Conservation (phyloP, 2,797 vertebrate genomes). For the Buceros bicornis region DNA sequence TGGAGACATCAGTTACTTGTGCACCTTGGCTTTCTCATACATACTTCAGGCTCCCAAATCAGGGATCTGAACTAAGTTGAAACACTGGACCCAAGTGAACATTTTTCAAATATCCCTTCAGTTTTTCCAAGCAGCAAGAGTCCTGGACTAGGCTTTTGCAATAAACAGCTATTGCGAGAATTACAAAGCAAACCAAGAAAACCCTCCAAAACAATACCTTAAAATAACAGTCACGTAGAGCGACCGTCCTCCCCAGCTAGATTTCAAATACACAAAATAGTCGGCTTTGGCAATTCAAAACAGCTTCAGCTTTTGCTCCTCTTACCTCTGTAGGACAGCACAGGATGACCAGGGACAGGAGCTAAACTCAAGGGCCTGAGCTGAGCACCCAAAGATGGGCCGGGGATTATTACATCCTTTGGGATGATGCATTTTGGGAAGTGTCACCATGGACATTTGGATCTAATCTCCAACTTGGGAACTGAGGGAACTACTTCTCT, state of each 20-base stretch:
- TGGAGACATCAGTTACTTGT: background rate
- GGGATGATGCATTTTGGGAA: background rate
- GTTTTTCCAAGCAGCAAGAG: background rate
- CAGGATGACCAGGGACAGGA: background rate
- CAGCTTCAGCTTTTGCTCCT: background rate
- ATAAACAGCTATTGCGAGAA: background rate
- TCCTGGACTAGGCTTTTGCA: background rate
- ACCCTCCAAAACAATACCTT: background rate
- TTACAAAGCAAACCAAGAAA: background rate
- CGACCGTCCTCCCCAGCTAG: background rate
- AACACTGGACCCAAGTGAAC: background rate
- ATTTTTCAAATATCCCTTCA: background rate
- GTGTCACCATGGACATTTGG: background rate
- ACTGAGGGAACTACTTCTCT: background rate
- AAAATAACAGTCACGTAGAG: background rate
- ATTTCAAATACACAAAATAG: background rate
- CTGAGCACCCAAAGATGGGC: background rate
- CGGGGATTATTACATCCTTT: accelerated
- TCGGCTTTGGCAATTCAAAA: background rate
- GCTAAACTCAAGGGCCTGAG: background rate
- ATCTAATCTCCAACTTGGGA: background rate
- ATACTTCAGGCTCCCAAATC: background rate
- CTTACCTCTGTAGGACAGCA: background rate
- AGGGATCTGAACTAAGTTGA: background rate
- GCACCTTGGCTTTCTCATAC: background rate